Evolutionary conservation across 2,113 vertebrate species (phyloP).

Genomic region (Rhizomys pruinosus): DNA sequence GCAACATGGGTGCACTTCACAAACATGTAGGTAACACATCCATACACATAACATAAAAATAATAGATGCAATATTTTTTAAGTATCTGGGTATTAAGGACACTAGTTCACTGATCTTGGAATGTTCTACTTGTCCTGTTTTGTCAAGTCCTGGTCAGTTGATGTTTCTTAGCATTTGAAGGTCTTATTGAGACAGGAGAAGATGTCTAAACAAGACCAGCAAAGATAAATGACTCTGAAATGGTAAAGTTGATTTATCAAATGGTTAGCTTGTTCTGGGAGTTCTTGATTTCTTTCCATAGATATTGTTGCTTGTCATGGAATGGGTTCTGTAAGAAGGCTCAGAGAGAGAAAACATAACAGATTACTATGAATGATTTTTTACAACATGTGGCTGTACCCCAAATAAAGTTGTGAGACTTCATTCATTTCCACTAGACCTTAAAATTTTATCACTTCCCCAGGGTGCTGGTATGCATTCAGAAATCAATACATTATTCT

Average conservation of each 20-base stretch:
- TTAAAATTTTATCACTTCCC: background rate
- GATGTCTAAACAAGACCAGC: background rate
- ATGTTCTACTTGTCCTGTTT: background rate
- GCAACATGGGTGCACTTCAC: no score
- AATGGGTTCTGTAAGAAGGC: background rate
- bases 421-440: background rate
- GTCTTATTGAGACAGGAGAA: background rate
- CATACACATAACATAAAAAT: no score
- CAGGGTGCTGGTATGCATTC: background rate
- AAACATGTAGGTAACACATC: no score
- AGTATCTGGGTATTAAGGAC: background rate
- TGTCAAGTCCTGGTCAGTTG: background rate
- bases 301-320: background rate
- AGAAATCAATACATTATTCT: background rate
- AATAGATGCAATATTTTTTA: no score
- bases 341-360: background rate
- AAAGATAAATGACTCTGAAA: conserved; percentile 20
- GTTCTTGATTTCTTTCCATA: background rate
- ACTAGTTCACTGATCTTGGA: background rate
- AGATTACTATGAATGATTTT: background rate
- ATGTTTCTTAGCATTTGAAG: background rate
- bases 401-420: background rate
- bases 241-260: background rate
- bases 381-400: background rate
- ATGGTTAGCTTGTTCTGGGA: background rate